phyloP scores from a whole-genome alignment of 2,797 vertebrate genomes.

The Steatocranus sp. region DNA sequence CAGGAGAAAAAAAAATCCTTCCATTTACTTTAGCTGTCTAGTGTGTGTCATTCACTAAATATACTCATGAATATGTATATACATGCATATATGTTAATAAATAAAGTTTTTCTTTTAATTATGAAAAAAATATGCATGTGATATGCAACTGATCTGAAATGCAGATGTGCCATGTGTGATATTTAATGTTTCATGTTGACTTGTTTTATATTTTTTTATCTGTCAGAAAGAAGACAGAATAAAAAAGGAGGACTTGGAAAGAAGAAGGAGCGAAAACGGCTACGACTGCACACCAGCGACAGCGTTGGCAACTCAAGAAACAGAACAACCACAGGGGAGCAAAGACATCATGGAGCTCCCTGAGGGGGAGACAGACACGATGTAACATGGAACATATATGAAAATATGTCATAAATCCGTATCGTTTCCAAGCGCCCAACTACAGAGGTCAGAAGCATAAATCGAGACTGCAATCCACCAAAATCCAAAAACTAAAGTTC shows the following conservation, averaged over 20 bases:
- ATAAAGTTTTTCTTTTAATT: background rate
- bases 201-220: background rate
- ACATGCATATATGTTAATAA: background rate
- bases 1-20: background rate
- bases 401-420: background rate
- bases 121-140: background rate
- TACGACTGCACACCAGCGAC: background rate
- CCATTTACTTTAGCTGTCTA: background rate
- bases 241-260: slow-evolving; percentile 32
- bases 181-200: background rate
- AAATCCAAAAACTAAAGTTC: background rate
- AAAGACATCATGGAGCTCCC: background rate
- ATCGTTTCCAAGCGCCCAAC: background rate
- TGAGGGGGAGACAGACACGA: background rate
- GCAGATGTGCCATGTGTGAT: background rate
- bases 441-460: background rate
- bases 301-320: background rate
- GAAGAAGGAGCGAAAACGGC: slow-evolving; percentile 35
- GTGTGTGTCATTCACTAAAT: background rate
- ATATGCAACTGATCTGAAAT: background rate
- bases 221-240: slow-evolving; percentile 40
- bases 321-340: background rate
- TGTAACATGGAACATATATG: background rate
- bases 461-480: background rate
- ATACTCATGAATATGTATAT: background rate